Base-by-base conservation (phyloP, 2,113 vertebrate genomes). In the Nesogale talazaci region DNA sequence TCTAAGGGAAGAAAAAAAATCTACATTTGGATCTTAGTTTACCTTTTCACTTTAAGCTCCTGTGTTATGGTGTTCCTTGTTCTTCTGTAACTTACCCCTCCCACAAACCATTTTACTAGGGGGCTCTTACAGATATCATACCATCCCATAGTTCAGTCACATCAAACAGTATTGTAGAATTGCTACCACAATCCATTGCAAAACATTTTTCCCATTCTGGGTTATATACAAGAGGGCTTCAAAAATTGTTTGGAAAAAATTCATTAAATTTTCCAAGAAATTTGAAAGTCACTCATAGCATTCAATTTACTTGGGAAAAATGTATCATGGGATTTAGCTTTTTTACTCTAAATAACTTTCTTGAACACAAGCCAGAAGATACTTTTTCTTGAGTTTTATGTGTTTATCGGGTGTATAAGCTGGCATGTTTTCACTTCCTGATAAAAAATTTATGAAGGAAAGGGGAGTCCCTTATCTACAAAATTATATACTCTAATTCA, bases 371-470 rank as follows among this genome's bases (percentile, higher is more conserved):
- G 2, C 69, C 82, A 88, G 34, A 94, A 72, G 52, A 80, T 95
- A 78, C 88, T 95, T 91, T 92, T 17, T 31, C 59, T 93, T 93
- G 93, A 96, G 93, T 42, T 63, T 89, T 76, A 74, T 76, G 31
- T 52, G n/a, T 86, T 97, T 96, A 95, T 95, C 76, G 67, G 74
- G 88, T 97, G 84, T 89, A 82, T 69, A 95, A 94, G n/a, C 22
- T 93, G 91, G 72, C 31, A 87, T 88, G 77, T 96, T 97, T 97
- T 96, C 91, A 96, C 67, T 95, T 96, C 89, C 82, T 95, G 93
- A 97, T 98, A 94, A 97, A 98, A 97, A 97, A 98, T 98, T 97
- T 98, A 97, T 97, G 95, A 97, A 87, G 89, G 52, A 25, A 65
- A 96, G 36, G n/a, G n/a, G n/a, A 82, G 96, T 95, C 59, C 84